These are phyloP conservation scores for Macquaria australasica DNA, from an alignment of 2,113 vertebrate species.

Conservation along the genomic window DNA sequence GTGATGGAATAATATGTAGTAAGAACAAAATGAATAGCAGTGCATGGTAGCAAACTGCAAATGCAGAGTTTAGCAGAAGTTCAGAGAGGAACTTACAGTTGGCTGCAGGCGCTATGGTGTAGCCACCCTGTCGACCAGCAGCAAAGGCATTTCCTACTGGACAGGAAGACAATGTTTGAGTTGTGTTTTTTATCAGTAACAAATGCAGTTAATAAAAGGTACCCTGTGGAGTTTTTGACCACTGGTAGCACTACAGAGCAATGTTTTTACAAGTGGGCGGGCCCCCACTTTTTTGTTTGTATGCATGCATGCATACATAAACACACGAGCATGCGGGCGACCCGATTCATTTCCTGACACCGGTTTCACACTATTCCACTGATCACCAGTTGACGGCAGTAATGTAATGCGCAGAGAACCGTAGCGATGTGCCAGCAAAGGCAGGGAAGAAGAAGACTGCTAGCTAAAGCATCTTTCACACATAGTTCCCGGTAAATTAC, in stretches of 20 bases:
- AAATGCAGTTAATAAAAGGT: conserved; percentile 21
- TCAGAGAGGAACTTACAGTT: conserved; percentile 76
- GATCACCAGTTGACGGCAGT: neutral
- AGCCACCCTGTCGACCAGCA: conserved; percentile 77
- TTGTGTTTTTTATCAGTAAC: neutral
- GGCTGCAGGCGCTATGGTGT: conserved; percentile 75
- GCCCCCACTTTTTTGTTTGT: neutral
- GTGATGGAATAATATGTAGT: neutral
- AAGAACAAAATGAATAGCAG: neutral
- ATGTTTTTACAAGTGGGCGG: neutral
- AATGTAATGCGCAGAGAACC: neutral
- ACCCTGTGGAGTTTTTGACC: conserved; percentile 35
- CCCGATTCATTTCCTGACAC: neutral
- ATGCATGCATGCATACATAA: neutral
- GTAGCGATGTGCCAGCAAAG: neutral
- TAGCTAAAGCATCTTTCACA: too few relatives aligned
- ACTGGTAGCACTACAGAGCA: neutral
- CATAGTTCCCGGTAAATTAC: too few relatives aligned
- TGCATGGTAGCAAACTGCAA: conserved; percentile 2
- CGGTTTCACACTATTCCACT: neutral
- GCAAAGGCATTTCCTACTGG: conserved; percentile 80
- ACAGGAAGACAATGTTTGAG: conserved; percentile 41
- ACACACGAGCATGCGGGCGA: neutral
- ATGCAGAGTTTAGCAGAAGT: neutral
- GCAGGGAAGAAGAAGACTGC: neutral